Evolutionary conservation across 2,797 vertebrate genomes (phyloP).

Genomic region (Heterohyrax brucei): DNA sequence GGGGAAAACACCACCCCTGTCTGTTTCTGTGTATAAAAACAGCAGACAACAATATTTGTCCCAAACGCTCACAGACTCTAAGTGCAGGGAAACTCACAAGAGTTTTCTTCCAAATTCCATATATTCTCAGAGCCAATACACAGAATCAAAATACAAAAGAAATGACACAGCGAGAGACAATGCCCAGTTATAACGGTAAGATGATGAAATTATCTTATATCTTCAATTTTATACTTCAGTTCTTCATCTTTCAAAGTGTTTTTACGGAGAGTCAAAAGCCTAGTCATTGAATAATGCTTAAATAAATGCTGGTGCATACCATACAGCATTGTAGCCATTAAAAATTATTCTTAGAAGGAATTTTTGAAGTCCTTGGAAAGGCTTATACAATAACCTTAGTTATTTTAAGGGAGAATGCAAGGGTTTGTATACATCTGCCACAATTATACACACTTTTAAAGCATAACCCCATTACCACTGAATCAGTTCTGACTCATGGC

Average conservation of each 20-base stretch:
- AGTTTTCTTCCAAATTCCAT: neutral
- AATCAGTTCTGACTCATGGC: too few relatives aligned
- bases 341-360: slow-evolving; percentile 57
- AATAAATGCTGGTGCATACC: slow-evolving; percentile 62
- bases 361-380: slow-evolving; percentile 59
- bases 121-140: neutral
- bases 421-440: neutral
- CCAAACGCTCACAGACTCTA: neutral
- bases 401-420: slow-evolving; percentile 54
- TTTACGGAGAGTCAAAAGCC: slow-evolving; percentile 66
- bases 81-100: neutral
- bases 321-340: slow-evolving; percentile 17
- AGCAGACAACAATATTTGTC: neutral
- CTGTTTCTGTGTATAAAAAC: neutral
- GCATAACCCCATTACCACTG: neutral
- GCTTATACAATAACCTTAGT: slow-evolving; percentile 16
- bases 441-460: neutral
- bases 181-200: neutral
- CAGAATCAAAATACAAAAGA: neutral
- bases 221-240: slow-evolving; percentile 44
- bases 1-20: neutral
- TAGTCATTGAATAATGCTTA: slow-evolving; percentile 70
- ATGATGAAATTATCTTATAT: neutral
- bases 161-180: neutral
- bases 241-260: slow-evolving; percentile 64